phyloP scores from a whole-genome alignment of 2,113 vertebrate genomes.

The Barnardius zonarius region DNA sequence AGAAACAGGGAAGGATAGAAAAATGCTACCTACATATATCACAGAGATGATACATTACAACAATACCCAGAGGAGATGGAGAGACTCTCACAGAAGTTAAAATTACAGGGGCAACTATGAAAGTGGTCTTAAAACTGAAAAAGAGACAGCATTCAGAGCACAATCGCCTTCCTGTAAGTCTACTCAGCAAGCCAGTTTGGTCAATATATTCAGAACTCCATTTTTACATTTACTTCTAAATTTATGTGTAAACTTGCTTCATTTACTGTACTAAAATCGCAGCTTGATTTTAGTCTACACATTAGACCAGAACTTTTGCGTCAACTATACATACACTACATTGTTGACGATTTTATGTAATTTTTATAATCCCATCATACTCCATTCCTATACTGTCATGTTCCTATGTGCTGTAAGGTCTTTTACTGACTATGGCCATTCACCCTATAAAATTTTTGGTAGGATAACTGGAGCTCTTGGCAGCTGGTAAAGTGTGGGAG shows the following conservation, averaged over 20 bases:
- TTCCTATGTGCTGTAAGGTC: background rate
- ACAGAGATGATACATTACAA: background rate
- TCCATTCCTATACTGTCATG: background rate
- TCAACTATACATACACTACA: background rate
- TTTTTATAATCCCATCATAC: background rate
- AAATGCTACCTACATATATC: background rate
- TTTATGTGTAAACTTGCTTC: background rate
- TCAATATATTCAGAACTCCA: background rate
- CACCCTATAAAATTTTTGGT: background rate
- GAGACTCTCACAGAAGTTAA: background rate
- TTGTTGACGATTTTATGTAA: background rate
- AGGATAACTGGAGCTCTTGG: slow-evolving; percentile 6
- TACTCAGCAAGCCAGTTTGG: background rate
- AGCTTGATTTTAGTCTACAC: background rate
- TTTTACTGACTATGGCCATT: background rate
- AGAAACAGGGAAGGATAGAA: background rate
- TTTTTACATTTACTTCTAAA: background rate
- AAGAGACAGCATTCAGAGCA: background rate
- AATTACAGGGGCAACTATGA: background rate
- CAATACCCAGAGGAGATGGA: background rate
- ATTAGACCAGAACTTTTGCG: background rate
- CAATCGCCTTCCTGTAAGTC: background rate
- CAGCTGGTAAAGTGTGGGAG: background rate
- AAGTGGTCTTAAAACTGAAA: background rate
- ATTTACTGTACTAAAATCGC: background rate